Conservation (phyloP, 2,797 vertebrate species). For the Tamandua tetradactyla region DNA sequence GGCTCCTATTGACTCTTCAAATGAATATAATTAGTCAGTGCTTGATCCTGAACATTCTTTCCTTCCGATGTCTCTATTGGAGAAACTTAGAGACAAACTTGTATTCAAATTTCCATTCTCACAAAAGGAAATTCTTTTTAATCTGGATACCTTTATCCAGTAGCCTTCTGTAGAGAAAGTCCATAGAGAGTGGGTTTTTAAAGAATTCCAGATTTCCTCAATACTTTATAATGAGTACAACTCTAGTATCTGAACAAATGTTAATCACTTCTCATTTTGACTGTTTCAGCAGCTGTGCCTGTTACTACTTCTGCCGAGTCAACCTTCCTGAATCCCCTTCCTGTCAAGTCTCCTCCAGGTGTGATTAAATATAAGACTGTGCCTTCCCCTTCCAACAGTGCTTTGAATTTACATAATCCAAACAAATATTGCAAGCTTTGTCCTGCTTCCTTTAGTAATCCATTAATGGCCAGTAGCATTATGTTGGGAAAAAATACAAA, state of each 20-base stretch:
- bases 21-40: constrained; percentile 18
- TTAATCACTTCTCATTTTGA: constrained; percentile 53
- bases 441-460: constrained; percentile 88
- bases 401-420: constrained; percentile 86
- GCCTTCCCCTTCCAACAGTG: neutral
- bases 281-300: constrained; percentile 69
- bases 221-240: neutral
- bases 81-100: constrained; percentile 48
- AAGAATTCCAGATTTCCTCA: constrained; percentile 44
- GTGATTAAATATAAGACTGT: constrained; percentile 59
- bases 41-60: neutral
- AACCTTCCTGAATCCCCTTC: constrained; percentile 58
- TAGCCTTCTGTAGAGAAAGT: neutral
- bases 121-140: constrained; percentile 34
- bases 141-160: constrained; percentile 11
- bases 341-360: constrained; percentile 65
- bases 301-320: constrained; percentile 49
- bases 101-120: constrained; percentile 26
- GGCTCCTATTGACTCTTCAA: constrained; percentile 5
- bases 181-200: constrained; percentile 31
- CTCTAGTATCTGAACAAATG: constrained; percentile 30
- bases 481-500: constrained; percentile 91
- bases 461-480: constrained; percentile 89
- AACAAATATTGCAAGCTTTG: constrained; percentile 90
- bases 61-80: constrained; percentile 16